A percentile compares a stretch with the other conserved stretches of the same genome.
Conservation (phyloP, 2,888 invertebrate species). For the Heliconius sara region DNA sequence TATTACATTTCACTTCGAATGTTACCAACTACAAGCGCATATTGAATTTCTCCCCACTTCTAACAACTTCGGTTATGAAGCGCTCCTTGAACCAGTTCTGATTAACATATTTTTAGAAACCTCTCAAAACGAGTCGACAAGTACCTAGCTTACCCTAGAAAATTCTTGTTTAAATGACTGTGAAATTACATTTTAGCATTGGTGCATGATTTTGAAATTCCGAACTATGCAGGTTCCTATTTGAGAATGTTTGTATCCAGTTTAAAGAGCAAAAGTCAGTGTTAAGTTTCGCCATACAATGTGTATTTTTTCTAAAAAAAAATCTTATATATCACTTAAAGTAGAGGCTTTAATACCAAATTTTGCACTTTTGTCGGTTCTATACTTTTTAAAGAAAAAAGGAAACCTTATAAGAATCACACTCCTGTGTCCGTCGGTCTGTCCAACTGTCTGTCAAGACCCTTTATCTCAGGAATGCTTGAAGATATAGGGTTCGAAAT, state of each 20-base stretch:
- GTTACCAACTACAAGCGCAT: constrained; percentile 23
- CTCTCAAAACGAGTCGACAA: constrained; percentile 5
- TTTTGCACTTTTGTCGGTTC: too few species aligned
- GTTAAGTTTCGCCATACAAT: neutral
- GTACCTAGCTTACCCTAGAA: constrained; percentile 13
- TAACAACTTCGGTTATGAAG: constrained; percentile 28
- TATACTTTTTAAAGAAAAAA: too few species aligned
- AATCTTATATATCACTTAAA: too few species aligned
- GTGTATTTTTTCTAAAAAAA: too few species aligned
- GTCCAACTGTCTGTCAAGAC: too few species aligned
- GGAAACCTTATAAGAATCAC: too few species aligned
- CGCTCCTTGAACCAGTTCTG: constrained; percentile 23
- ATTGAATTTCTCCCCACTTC: constrained; percentile 11
- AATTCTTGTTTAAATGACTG: constrained; percentile 9
- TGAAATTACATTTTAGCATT: constrained; percentile 1
- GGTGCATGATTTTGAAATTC: neutral
- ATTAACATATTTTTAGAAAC: constrained; percentile 27
- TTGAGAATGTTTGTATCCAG: neutral
- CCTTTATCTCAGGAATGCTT: too few species aligned
- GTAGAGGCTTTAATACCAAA: too few species aligned
- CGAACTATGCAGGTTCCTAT: neutral
- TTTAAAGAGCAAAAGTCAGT: too few species aligned
- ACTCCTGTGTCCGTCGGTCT: too few species aligned
- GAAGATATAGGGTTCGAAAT: too few species aligned
- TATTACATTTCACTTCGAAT: constrained; percentile 14